Evolutionary conservation across 2,888 invertebrate genomes (phyloP), one percentile per base, ranked within the genome.

Genomic region (Dryobotodes eremita): DNA sequence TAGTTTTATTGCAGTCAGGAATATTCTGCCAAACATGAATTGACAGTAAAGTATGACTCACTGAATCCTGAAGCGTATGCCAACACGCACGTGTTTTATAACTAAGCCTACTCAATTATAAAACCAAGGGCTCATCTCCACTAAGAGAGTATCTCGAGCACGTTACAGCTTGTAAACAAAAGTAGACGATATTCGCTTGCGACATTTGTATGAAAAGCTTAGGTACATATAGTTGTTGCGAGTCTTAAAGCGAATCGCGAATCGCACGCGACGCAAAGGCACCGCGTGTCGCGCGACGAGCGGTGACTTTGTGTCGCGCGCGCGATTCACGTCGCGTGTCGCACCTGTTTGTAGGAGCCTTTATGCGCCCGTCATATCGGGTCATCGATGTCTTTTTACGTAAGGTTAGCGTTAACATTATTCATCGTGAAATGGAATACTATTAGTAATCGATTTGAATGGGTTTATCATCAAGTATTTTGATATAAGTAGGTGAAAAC

Each of bases 111-210:
- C 50, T 50, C 36, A 50, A 77, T 83, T 36, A 66, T 59, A 17
- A 76, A 59, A n/a, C 2, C 46, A 66, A 83, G 13, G 65, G 31
- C 23, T 77, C 26, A 26, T 77, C 15, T 83, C 59, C 31, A 77
- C 42, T 36, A 15, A 15, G 15, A 23, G 20, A 75, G 6, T 53
- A 48, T 53, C 2, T 10, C 17, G 46, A 81, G 20, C 13, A 55
- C 13, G 10, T 23, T 11, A 55, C 36, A 55, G 11, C 26, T 4
- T 36, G 46, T 62, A 64, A 80, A 42, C 13, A 26, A 26, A 48
- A 26, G 11, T 48, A 15, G 10, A 1, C 7, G n/a, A 76, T 31
- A 26, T 42, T 31, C 11, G 5, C 10, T n/a, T 62, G 23, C 17
- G 13, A 50, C 17, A 23, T 8, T 77, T 36, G 2, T 8, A 48